phyloP scores from a whole-genome alignment of 1,140 invertebrate genomes.

The Lepidurus couesii region DNA sequence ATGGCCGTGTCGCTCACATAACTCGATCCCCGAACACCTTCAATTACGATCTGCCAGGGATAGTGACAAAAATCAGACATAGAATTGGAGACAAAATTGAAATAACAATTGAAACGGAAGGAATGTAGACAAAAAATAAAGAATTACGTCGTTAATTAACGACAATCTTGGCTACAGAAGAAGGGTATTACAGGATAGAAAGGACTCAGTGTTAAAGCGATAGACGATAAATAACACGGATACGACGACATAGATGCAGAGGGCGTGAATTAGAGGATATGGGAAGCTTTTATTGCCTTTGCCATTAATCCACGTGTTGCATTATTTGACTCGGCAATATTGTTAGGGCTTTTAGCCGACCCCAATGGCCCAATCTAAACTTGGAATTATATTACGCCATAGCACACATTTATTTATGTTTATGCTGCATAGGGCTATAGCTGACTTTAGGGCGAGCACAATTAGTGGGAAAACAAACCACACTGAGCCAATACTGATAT shows the following conservation, averaged over 20 bases:
- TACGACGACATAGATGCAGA: background rate
- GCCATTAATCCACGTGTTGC: slow-evolving; percentile 4
- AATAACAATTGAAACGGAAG: background rate
- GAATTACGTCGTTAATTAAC: no score
- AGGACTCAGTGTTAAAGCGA: background rate
- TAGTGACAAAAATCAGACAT: background rate
- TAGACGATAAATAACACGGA: background rate
- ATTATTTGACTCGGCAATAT: background rate
- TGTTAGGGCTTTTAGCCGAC: background rate
- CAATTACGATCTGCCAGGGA: slow-evolving; percentile 58
- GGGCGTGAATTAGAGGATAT: background rate
- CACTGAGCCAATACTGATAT: no score
- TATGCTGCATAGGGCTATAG: background rate
- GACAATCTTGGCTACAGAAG: no score
- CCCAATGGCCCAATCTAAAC: slow-evolving; percentile 15
- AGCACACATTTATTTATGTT: background rate
- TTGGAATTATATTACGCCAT: background rate
- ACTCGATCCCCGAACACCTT: slow-evolving; percentile 57
- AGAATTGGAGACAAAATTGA: background rate
- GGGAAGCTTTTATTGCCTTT: background rate
- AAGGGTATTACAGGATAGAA: no score
- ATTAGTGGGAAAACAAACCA: no score
- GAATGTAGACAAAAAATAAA: no score
- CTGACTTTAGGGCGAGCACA: background rate
- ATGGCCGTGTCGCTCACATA: slow-evolving; percentile 68